A percentile compares a stretch with the other conserved stretches of the same genome.
These are phyloP conservation scores for Podarcis cretensis DNA, from an alignment of 2,113 vertebrate genomes.

Conservation along the genomic window DNA sequence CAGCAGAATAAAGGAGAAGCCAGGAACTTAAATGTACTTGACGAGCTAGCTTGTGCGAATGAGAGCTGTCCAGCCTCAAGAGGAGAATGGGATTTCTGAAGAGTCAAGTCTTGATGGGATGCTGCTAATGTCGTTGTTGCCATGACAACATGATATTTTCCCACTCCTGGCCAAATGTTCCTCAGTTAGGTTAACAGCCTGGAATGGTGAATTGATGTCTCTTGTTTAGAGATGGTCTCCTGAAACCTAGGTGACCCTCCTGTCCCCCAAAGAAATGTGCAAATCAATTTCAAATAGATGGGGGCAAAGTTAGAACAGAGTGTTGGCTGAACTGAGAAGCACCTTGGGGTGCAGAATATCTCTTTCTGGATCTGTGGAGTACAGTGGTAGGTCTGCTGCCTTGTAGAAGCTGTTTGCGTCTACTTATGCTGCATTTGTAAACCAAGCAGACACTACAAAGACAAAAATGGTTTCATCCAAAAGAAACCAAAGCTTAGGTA, in stretches of 20 bases:
- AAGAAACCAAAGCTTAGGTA: neutral
- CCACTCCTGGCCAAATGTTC: neutral
- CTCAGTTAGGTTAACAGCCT: neutral
- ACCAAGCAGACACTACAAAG: neutral
- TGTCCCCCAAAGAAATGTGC: neutral
- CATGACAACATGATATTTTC: neutral
- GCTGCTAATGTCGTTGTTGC: neutral
- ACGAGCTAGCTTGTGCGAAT: neutral
- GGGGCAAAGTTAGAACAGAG: neutral
- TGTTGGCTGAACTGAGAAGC: neutral
- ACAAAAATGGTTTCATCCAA: neutral
- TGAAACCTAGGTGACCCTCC: neutral
- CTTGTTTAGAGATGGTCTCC: neutral
- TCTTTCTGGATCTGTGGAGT: neutral
- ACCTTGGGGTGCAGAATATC: neutral
- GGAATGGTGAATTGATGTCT: neutral
- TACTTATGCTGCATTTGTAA: neutral
- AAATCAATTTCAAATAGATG: neutral
- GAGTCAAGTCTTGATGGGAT: constrained; percentile 11
- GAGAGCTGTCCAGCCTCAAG: neutral
- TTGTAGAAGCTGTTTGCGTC: neutral
- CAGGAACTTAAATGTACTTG: neutral
- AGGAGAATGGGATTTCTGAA: neutral
- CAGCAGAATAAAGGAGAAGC: neutral
- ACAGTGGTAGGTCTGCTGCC: neutral